Base-by-base conservation (phyloP, 1,140 invertebrate species). In the Lutraria rhynchaena region DNA sequence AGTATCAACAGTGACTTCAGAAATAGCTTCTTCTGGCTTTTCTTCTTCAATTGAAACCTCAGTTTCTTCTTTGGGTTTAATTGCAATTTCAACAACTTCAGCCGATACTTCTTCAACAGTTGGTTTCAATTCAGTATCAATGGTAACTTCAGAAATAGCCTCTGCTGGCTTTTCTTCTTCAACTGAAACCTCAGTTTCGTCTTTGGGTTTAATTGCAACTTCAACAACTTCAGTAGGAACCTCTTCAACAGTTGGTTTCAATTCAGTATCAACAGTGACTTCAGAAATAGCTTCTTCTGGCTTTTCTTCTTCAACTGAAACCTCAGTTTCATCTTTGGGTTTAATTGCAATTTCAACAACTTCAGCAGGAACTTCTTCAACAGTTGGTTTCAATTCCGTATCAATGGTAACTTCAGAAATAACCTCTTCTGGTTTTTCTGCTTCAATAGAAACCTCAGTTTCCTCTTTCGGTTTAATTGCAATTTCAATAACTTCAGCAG, bases 401-500 rank as follows among this genome's bases (percentile, higher is more conserved):
- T 85, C 61, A 61, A 51, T n/a, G 13, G n/a, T 53, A 2, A 76
- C 44, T 63, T 76, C 57, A n/a, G 67, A 60, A 51, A 51, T 24
- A n/a, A n/a, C n/a, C n/a, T 44, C 11, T 44, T 22, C 11, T 31
- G 11, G 53, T 61, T 70, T 51, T 61, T 35, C 17, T 7, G 22
- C 29, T 63, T 35, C 37, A 33, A 44, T 33, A 19, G 51, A 41
- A 24, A 41, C 37, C 29, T n/a, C 61, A 44, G 71, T 15, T 22
- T 53, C 60, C n/a, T 58, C 46, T 60, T 73, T 55, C 73, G 41
- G 74, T 82, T 65, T 84, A 67, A 81, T 86, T 81, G 44, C 73
- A 53, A 82, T 86, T 81, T 81, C 71, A 22, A 51, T 55, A 5
- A 65, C 69, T 82, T 83, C 74, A 60, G 84, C 77, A 19, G 77